Evolutionary conservation across 1,140 invertebrate genomes (phyloP), one percentile per base, ranked within the genome.

Genomic region (Cardiocondyla obscurior): DNA sequence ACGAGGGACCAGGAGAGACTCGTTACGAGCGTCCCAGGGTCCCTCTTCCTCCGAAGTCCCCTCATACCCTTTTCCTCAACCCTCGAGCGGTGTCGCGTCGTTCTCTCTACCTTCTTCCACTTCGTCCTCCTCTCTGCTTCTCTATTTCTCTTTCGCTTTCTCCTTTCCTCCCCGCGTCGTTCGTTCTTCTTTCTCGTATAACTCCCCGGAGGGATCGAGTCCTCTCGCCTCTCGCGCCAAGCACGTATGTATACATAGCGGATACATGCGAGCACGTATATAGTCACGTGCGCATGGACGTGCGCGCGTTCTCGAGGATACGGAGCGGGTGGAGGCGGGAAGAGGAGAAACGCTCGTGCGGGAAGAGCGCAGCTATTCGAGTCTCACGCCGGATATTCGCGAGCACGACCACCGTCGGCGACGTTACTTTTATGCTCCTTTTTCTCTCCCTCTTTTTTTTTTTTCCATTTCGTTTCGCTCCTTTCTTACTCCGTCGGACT

Each of bases 21-120:
- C 88, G 87, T 90, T 90, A 90, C 85, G 73, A 84, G 69, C 77
- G 84, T 89, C 85, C 85, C 82, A 72, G 85, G 88, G 85, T 89
- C 82, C 76, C 85, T 58, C 74, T 73, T 65, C 65, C 65, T 60
- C 49, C 74, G 28, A 14, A 33, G 30, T 62, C 81, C 58, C 58
- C 83, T 85, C 79, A 70, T 49, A 58, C 82, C 76, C 49, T 36
- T 81, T 82, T 89, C 70, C 44, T 53, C 55, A 74, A 81, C 28
- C 39, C 53, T 81, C 51, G 77, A 14, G 53, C 19, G 14, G 51
- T 64, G 51, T 81, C 77, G 55, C 44, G 57, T 74, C 81, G 28
- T 64, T 67, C 60, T 44, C 46, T 30, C 74, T 69, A 19, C 51
- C 73, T 79, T 79, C 81, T 55, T 36, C 22, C 53, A 55, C 53